Evolutionary conservation across 2,797 vertebrate genomes (phyloP).

Genomic region (Mormyrops boulengeri): DNA sequence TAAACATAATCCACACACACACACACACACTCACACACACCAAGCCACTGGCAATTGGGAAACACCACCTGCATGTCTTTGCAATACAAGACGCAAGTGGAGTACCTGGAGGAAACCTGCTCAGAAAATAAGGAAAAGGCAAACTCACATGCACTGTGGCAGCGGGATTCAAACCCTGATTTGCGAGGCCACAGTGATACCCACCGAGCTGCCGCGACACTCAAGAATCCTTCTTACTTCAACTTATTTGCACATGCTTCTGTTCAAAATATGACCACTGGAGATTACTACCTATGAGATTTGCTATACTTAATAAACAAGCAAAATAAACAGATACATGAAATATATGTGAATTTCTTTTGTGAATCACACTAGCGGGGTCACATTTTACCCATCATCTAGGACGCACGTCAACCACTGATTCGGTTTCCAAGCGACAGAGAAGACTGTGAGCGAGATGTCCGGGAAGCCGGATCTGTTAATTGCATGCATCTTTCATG

Average conservation of each 20-base stretch:
- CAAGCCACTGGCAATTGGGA: background rate
- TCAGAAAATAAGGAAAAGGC: background rate
- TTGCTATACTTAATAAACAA: background rate
- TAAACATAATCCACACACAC: background rate
- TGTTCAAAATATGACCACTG: background rate
- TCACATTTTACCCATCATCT: conserved; percentile 34
- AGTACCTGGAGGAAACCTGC: background rate
- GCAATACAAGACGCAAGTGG: background rate
- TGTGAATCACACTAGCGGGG: conserved; percentile 34
- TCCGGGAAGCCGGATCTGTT: conserved; percentile 52
- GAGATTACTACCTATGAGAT: background rate
- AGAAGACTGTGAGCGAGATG: conserved; percentile 53
- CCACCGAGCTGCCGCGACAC: background rate
- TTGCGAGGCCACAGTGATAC: background rate
- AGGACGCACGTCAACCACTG: conserved; percentile 18
- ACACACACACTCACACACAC: background rate
- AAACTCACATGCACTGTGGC: background rate
- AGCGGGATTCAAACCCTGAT: background rate
- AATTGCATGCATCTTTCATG: conserved; percentile 67
- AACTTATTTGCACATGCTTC: background rate
- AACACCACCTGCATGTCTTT: background rate
- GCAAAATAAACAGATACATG: background rate
- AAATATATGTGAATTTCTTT: conserved; percentile 35
- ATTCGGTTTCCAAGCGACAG: conserved; percentile 62
- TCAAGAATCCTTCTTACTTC: background rate